Evolutionary conservation across 2,888 invertebrate species (phyloP).

Genomic region (Adelphocoris suturalis): DNA sequence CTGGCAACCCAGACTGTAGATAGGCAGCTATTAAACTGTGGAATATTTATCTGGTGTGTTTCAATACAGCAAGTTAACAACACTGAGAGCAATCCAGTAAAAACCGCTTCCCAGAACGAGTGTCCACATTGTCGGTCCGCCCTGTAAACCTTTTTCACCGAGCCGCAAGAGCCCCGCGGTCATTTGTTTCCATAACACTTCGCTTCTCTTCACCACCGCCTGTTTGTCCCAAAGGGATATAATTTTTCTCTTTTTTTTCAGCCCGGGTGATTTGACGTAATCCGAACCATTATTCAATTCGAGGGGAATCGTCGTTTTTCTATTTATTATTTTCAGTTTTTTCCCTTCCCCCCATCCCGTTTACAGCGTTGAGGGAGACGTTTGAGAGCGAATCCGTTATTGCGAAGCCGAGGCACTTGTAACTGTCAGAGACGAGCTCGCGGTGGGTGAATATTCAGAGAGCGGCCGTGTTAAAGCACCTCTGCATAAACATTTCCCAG

Average conservation of each 20-base stretch:
- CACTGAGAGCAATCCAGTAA: not conserved
- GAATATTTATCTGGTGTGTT: not conserved
- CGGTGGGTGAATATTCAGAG: conserved; percentile 1
- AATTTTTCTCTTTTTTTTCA: not conserved
- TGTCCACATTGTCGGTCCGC: not conserved
- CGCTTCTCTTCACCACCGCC: conserved; percentile 4
- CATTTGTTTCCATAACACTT: conserved; percentile 36
- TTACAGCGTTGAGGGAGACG: too few species aligned
- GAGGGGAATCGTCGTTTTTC: not conserved
- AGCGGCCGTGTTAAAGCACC: not conserved
- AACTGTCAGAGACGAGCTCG: not conserved
- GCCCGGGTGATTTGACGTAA: not conserved
- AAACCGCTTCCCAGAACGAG: not conserved
- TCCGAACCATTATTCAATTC: conserved; percentile 21
- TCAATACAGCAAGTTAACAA: not conserved
- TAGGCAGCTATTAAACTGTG: too few species aligned
- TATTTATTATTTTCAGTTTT: not conserved
- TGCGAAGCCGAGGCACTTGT: not conserved
- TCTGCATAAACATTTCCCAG: not conserved
- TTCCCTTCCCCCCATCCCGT: not conserved
- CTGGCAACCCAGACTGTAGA: too few species aligned
- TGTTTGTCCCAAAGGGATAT: not conserved
- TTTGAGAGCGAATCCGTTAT: not conserved
- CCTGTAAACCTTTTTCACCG: not conserved
- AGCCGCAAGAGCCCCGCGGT: not conserved